Evolutionary conservation across 2,113 vertebrate genomes (phyloP), one percentile per base, ranked within the genome.

Genomic region (Phylloscopus whistleri): DNA sequence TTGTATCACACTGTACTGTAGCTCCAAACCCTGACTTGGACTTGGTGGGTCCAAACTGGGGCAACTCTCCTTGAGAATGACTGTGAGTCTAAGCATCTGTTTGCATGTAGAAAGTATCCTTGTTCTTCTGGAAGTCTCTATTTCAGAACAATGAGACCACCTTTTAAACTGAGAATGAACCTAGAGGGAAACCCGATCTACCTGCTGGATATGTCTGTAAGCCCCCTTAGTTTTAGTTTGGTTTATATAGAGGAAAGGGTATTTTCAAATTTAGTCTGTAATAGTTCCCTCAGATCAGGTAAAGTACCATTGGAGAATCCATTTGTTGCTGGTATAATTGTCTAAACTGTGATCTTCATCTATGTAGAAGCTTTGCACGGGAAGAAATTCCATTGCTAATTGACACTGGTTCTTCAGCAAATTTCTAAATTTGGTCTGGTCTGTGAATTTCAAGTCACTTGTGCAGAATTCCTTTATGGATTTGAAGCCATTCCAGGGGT

Each of bases 401-500:
- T 62, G 52, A 46, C 18, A 15, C 28, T 0, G 9, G 52, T 87
- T 24, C 37, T 79, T 88, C 72, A 92, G 76, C 49, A 86, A 44
- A 51, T 41, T 86, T 90, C 70, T 81, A 6, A 79, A 60, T 56
- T 58, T 92, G 58, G 23, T 64, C 49, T 85, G 67, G 63, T 43
- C 68, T 88, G 43, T 69, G 72, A 58, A 76, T 93, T 92, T 83
- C 46, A 86, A 93, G 31, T 80, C 72, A 79, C 35, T 85, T 88
- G 16, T 70, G 43, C 51, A 74, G 79, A 80, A 85, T 90, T 95
- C 35, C 43, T 88, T 94, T 94, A 83, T 70, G 59, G 63, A 51
- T 75, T 90, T 97, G 94, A 93, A 96, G 59, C 43, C 22, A 5
- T 94, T 88, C 92, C 83, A 88, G 28, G 13, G 28, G 5, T 70